Percentiles rank a stretch among this genome's conserved stretches.
Evolutionary conservation across 2,888 invertebrate genomes (phyloP).

Genomic region (Antheraea assamensis): DNA sequence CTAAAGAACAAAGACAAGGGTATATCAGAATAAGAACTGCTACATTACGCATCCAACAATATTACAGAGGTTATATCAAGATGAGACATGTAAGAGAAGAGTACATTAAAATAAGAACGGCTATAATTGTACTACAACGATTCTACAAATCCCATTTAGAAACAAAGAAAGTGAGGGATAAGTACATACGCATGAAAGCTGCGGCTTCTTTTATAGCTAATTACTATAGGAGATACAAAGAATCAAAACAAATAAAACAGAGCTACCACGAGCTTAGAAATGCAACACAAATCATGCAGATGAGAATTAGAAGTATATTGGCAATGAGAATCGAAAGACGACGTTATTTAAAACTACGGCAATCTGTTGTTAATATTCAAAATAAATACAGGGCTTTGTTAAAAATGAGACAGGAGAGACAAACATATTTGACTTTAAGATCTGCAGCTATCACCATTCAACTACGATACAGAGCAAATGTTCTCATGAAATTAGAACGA

Average conservation of each 20-base stretch:
- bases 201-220: constrained; percentile 43
- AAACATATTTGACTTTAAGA: constrained; percentile 45
- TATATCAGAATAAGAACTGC: constrained; percentile 60
- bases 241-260: constrained; percentile 46
- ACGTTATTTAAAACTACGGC: constrained; percentile 54
- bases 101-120: constrained; percentile 48
- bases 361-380: constrained; percentile 56
- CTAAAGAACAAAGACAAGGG: constrained; percentile 52
- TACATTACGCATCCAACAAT: constrained; percentile 60
- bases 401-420: constrained; percentile 53
- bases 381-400: constrained; percentile 59
- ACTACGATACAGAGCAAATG: constrained; percentile 59
- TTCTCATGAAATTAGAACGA: constrained; percentile 57
- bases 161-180: constrained; percentile 45
- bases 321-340: constrained; percentile 59
- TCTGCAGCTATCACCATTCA: constrained; percentile 47
- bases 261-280: constrained; percentile 60
- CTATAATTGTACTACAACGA: constrained; percentile 51
- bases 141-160: constrained; percentile 53
- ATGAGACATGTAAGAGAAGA: constrained; percentile 53
- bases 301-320: constrained; percentile 53
- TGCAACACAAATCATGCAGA: constrained; percentile 68
- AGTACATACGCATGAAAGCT: constrained; percentile 44
- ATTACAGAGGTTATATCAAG: constrained; percentile 56
- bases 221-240: constrained; percentile 49